Conservation (phyloP, 2,797 vertebrate genomes). For the Sparidentex hasta region DNA sequence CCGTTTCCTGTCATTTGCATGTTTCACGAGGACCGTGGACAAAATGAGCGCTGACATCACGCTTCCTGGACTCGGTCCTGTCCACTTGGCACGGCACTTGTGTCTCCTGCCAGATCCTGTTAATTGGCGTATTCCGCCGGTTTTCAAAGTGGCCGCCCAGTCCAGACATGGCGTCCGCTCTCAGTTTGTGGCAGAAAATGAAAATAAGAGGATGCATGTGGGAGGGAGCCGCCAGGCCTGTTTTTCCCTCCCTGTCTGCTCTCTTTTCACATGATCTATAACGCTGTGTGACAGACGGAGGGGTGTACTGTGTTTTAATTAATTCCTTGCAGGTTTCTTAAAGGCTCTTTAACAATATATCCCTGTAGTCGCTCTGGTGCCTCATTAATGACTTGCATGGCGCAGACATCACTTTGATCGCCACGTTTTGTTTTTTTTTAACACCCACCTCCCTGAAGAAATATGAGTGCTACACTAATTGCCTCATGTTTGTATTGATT, state of each 20-base stretch:
- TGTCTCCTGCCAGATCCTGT: slow-evolving; percentile 37
- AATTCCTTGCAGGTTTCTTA: slow-evolving; percentile 59
- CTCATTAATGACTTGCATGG: slow-evolving; percentile 66
- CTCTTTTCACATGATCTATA: slow-evolving; percentile 43
- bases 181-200: slow-evolving; percentile 31
- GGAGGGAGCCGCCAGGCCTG: slow-evolving; percentile 13
- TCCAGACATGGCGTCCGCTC: slow-evolving; percentile 30
- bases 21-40: slow-evolving; percentile 31
- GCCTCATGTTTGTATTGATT: slow-evolving; percentile 80
- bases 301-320: slow-evolving; percentile 48
- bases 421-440: slow-evolving; percentile 50
- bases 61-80: slow-evolving; percentile 44
- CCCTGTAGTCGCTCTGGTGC: slow-evolving; percentile 33
- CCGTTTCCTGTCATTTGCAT: slow-evolving; percentile 33
- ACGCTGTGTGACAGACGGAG: slow-evolving; percentile 38
- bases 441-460: slow-evolving; percentile 70
- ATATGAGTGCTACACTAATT: slow-evolving; percentile 78
- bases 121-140: slow-evolving; percentile 57
- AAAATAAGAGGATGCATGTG: slow-evolving; percentile 24
- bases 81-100: slow-evolving; percentile 30
- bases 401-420: slow-evolving; percentile 66
- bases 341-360: slow-evolving; percentile 57
- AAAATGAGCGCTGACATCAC: slow-evolving; percentile 23
- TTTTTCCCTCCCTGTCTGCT: slow-evolving; percentile 26
- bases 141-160: slow-evolving; percentile 38